Evolutionary conservation across 2,888 invertebrate species (phyloP).

Genomic region (Philereme transversata): DNA sequence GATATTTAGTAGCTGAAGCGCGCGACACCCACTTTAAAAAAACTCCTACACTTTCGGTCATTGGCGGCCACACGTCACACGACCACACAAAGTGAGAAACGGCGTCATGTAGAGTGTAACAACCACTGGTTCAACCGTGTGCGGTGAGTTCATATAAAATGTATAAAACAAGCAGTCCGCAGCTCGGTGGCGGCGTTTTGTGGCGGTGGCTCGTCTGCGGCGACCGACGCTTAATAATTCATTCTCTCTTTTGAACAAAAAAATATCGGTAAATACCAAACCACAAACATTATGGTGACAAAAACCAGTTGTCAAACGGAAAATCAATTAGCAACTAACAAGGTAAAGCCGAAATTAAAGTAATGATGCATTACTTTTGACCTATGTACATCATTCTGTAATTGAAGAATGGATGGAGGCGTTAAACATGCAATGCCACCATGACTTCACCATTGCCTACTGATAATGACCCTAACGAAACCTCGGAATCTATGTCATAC

Average conservation of each 20-base stretch:
- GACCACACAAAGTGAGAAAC: too few species aligned
- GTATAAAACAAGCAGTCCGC: too few species aligned
- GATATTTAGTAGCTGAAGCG: too few species aligned
- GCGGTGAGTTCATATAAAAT: too few species aligned
- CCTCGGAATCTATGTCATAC: constrained; percentile 21
- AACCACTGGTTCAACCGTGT: too few species aligned
- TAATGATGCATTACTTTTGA: constrained; percentile 30
- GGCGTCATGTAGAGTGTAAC: too few species aligned
- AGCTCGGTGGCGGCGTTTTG: too few species aligned
- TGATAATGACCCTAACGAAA: constrained; percentile 33
- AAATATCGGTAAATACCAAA: constrained; percentile 5
- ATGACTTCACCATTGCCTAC: constrained; percentile 27
- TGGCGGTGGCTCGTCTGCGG: too few species aligned
- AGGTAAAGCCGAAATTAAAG: constrained; percentile 24
- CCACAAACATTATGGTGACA: constrained; percentile 7
- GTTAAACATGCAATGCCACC: constrained; percentile 33
- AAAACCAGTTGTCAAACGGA: constrained; percentile 26
- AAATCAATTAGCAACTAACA: constrained; percentile 32
- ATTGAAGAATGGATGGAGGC: constrained; percentile 16
- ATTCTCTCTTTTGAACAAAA: constrained; percentile 4
- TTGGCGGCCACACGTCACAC: too few species aligned
- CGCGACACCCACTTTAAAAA: too few species aligned
- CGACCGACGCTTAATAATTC: constrained; percentile 2
- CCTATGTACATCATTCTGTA: constrained; percentile 20
- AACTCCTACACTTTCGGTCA: too few species aligned